These are phyloP conservation scores for Sciurus vulgaris DNA, from an alignment of 2,797 vertebrate genomes.

Conservation along the genomic window DNA sequence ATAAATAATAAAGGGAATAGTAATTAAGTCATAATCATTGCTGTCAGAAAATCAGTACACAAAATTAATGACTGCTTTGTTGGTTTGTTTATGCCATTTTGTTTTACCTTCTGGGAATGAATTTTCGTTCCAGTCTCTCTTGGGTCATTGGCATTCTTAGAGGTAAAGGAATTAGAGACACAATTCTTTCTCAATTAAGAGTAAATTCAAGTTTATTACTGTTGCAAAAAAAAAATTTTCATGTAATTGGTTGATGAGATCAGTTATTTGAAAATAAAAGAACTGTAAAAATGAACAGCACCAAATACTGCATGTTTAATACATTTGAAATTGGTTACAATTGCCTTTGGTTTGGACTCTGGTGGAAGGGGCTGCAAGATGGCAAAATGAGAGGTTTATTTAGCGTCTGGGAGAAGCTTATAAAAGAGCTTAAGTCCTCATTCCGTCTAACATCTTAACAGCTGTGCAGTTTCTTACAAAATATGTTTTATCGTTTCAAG, in stretches of 20 bases:
- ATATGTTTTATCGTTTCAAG: slow-evolving; percentile 99
- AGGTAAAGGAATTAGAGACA: slow-evolving; percentile 67
- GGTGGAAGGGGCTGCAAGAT: slow-evolving; percentile 77
- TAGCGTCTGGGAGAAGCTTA: slow-evolving; percentile 90
- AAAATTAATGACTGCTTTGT: slow-evolving; percentile 3
- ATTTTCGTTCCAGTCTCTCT: slow-evolving; percentile 68
- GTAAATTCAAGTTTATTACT: slow-evolving; percentile 77
- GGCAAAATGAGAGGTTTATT: slow-evolving; percentile 92
- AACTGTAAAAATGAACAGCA: slow-evolving; percentile 69
- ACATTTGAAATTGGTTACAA: slow-evolving; percentile 74
- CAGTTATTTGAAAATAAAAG: slow-evolving; percentile 75
- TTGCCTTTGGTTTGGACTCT: slow-evolving; percentile 76
- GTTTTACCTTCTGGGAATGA: slow-evolving; percentile 59
- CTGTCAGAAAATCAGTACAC: slow-evolving; percentile 16
- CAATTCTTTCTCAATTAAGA: slow-evolving; percentile 55
- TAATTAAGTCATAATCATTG: neutral
- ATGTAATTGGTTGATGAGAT: slow-evolving; percentile 77
- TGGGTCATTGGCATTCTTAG: slow-evolving; percentile 55
- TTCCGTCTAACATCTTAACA: slow-evolving; percentile 94
- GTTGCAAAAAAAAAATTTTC: slow-evolving; percentile 51
- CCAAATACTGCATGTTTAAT: slow-evolving; percentile 71
- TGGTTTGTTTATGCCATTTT: slow-evolving; percentile 45
- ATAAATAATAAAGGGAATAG: neutral
- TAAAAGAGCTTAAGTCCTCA: slow-evolving; percentile 92
- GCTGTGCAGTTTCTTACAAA: slow-evolving; percentile 98